Evolutionary conservation across 2,888 invertebrate species (phyloP).

Genomic region (Argyra leucocephala): DNA sequence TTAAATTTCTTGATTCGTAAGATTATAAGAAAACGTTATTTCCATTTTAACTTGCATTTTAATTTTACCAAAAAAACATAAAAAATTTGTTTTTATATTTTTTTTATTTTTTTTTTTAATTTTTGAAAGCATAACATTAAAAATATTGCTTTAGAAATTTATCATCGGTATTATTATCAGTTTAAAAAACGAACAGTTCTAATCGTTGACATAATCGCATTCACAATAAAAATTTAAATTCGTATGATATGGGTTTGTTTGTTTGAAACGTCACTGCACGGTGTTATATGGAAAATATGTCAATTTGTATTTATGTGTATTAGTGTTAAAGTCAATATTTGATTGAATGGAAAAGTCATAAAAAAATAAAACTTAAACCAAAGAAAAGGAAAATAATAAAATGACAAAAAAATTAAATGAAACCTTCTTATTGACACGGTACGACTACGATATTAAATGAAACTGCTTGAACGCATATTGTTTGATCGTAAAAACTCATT

Average conservation of each 20-base stretch:
- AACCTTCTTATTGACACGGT: neutral
- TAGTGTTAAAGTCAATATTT: neutral
- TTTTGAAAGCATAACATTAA: too few species aligned
- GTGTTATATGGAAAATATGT: too few species aligned
- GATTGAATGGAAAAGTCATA: constrained; percentile 6
- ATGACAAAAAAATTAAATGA: neutral
- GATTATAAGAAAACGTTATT: neutral
- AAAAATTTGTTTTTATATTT: too few species aligned
- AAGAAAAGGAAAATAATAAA: neutral
- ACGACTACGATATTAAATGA: neutral
- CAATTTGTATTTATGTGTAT: too few species aligned
- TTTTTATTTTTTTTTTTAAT: too few species aligned
- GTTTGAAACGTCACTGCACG: too few species aligned
- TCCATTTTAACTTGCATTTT: neutral
- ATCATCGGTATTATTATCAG: too few species aligned
- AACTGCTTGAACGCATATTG: neutral
- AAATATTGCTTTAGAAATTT: too few species aligned
- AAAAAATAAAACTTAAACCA: neutral
- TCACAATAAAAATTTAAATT: too few species aligned
- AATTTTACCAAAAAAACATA: neutral
- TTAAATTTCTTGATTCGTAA: neutral
- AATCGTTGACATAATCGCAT: too few species aligned
- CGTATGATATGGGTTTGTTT: too few species aligned
- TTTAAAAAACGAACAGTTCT: too few species aligned
- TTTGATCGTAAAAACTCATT: neutral